Evolutionary conservation across 2,113 vertebrate species (phyloP).

Genomic region (Vanacampus margaritifer): DNA sequence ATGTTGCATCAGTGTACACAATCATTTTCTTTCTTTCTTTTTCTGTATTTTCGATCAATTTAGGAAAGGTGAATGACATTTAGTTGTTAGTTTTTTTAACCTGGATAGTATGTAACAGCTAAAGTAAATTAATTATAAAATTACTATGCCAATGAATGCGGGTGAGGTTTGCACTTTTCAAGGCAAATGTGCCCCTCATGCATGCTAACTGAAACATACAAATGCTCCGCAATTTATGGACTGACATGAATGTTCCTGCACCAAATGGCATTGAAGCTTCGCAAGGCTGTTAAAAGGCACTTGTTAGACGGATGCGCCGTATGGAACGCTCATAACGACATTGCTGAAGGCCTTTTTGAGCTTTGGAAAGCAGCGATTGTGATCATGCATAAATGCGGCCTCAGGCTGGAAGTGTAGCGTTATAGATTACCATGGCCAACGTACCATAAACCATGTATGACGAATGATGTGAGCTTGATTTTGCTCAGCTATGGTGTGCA

Average conservation of each 20-base stretch:
- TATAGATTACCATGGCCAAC: constrained; percentile 22
- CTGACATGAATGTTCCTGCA: constrained; percentile 4
- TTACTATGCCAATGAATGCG: neutral
- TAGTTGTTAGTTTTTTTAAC: neutral
- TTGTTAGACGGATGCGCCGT: neutral
- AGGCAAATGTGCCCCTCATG: neutral
- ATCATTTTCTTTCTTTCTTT: too few species aligned
- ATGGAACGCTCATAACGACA: neutral
- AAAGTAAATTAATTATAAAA: too few species aligned
- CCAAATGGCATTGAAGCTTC: neutral
- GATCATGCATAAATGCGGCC: constrained; percentile 21
- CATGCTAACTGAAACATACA: too few species aligned
- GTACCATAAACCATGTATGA: constrained; percentile 32
- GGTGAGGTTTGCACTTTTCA: too few species aligned
- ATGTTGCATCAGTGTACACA: too few species aligned
- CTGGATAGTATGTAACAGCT: too few species aligned
- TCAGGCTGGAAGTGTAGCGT: constrained; percentile 6
- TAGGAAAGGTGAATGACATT: too few species aligned
- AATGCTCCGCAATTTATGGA: neutral
- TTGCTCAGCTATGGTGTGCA: constrained; percentile 7
- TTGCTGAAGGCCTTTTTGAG: constrained; percentile 9
- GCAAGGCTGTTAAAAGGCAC: neutral
- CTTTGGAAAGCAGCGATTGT: constrained; percentile 9
- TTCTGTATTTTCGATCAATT: too few species aligned
- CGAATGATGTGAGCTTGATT: constrained; percentile 4